These are phyloP conservation scores for Aptenodytes forsteri DNA, from an alignment of 2,113 vertebrate genomes.

Conservation along the genomic window DNA sequence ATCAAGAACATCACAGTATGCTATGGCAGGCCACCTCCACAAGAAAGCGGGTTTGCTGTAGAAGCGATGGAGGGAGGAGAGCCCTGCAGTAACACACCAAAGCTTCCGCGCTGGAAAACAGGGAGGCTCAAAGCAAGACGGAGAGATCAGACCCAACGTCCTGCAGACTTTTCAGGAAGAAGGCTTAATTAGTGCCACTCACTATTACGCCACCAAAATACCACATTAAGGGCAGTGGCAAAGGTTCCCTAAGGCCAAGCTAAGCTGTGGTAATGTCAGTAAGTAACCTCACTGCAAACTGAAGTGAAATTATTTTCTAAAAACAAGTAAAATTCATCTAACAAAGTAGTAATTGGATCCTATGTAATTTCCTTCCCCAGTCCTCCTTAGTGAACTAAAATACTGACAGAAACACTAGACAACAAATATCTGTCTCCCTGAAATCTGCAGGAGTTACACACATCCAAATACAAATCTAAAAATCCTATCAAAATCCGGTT, in stretches of 20 bases:
- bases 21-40: not conserved
- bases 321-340: not conserved
- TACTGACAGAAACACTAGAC: not conserved
- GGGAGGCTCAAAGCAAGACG: not conserved
- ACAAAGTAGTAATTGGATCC: not conserved
- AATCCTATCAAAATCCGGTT: not conserved
- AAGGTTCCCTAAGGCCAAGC: constrained; percentile 49
- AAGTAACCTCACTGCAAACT: not conserved
- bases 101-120: not conserved
- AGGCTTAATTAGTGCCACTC: constrained; percentile 6
- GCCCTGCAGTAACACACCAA: not conserved
- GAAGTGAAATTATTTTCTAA: not conserved
- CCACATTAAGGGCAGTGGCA: constrained; percentile 8
- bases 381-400: not conserved
- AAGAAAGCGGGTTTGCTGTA: accelerated
- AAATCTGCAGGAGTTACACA: not conserved
- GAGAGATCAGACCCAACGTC: not conserved
- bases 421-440: not conserved
- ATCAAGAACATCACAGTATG: not conserved
- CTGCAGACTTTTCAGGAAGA: not conserved
- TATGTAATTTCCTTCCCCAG: not conserved
- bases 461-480: not conserved
- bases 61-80: not conserved
- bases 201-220: constrained; percentile 26
- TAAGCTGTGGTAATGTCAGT: not conserved